Evolutionary conservation across 2,797 vertebrate genomes (phyloP), one percentile per base, ranked within the genome.

Genomic region (Chanos chanos): DNA sequence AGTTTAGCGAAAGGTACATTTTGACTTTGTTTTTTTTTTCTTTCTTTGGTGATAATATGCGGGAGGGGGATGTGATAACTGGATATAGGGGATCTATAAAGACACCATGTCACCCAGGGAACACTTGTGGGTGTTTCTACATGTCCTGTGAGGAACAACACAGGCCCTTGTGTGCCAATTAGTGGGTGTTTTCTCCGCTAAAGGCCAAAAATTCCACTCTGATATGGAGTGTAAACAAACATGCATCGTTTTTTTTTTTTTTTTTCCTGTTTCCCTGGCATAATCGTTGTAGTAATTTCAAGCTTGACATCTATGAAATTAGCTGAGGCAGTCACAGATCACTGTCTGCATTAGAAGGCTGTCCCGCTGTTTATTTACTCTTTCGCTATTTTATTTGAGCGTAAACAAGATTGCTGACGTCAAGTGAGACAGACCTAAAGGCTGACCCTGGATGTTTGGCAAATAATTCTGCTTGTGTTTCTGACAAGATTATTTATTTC

Each of bases 231-330:
- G 60, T 71, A 75, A 75, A 78, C 68, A 71, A 73, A 66, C 68
- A 71, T 61, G 62, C 63, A 71, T 64, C 64, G 69, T 71, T 78
- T 66, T n/a, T n/a, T n/a, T n/a, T n/a, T n/a, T n/a, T n/a, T n/a
- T n/a, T n/a, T n/a, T n/a, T n/a, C n/a, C n/a, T n/a, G n/a, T n/a
- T n/a, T n/a, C n/a, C n/a, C 53, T 68, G 71, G 59, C 68, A 47
- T 47, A 54, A 65, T 52, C 68, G 72, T 68, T 75, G 71, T 69
- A 66, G 71, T 73, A 75, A 78, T 78, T 78, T 78, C 71, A 75
- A 71, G 73, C 65, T 75, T 73, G 76, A 78, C 71, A 71, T 75
- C 71, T 68, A 70, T 61, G 65, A 74, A 75, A 77, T 78, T 75
- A 78, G 66, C 71, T 75, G 68, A 69, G n/a, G 64, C 61, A 63